Base-by-base conservation (phyloP, 2,113 vertebrate genomes). In the Gallinago paraguaiae region DNA sequence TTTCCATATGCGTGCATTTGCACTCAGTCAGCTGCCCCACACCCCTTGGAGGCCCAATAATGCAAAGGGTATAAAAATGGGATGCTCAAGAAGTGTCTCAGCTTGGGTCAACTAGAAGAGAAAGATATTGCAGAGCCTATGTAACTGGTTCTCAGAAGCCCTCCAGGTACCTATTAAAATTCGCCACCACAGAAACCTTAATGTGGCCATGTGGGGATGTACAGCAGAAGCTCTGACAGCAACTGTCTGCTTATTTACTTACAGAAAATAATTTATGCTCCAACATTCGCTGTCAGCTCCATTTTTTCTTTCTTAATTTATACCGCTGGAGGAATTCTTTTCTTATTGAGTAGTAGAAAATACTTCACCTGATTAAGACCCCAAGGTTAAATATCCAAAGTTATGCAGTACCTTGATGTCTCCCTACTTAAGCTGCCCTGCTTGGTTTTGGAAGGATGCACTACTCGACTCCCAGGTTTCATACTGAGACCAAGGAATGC, bases 251-350 rank as follows among this genome's bases (percentile, higher is more conserved):
- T 88, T 83, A 45, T 83, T 83, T 92, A 70, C 60, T 77, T 86
- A 46, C 45, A 63, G 68, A 83, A 79, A 70, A 83, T 63, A 90
- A 86, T 63, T 72, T 10, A 35, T 70, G 54, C 50, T 74, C 41
- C 59, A 59, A 69, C 17, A 0, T 76, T 90, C 1, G 1, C 50
- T 78, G n/a, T 54, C 72, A 86, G 43, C 41, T 92, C 46, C 15
- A 6, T 41, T 88, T 94, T 80, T 90, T 41, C 50, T 56, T 90
- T 77, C 67, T 59, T 70, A 70, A 67, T 94, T 94, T 90, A 59
- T 88, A 59, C n/a, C 22, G 18, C 37, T 22, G 28, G 37, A 82
- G 63, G 64, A 80, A 11, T 45, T 93, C 22, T 77, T 92, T 83
- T 78, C n/a, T 69, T 31, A 57, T 12, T 5, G 1, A 50, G 53